Evolutionary conservation across 2,797 vertebrate genomes (phyloP).

Genomic region (Lagodon rhomboides): DNA sequence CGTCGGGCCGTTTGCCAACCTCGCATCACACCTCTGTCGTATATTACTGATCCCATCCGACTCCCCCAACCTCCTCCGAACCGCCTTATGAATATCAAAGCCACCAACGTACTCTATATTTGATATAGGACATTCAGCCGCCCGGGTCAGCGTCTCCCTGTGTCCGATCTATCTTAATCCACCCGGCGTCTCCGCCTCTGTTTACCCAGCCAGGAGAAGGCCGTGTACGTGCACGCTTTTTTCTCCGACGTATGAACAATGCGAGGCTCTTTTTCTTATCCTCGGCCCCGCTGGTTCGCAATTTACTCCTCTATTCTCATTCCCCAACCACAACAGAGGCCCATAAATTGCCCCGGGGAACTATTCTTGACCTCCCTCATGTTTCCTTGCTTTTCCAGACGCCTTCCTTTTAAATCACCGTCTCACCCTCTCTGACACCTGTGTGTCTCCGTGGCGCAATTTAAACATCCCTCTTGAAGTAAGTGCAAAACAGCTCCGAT

Average conservation of each 20-base stretch:
- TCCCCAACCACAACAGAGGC: conserved; percentile 68
- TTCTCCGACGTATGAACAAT: conserved; percentile 42
- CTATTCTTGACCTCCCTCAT: conserved; percentile 66
- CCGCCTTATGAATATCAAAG: conserved; percentile 71
- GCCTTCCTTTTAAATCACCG: conserved; percentile 64
- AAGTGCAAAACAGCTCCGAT: conserved; percentile 42
- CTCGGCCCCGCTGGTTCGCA: conserved; percentile 41
- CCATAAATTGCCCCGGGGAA: conserved; percentile 73
- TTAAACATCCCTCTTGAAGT: conserved; percentile 52
- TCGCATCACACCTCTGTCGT: conserved; percentile 44
- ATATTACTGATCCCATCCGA: conserved; percentile 57
- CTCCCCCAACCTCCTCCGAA: conserved; percentile 38
- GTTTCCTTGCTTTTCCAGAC: conserved; percentile 65
- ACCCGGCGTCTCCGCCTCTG: conserved; percentile 45
- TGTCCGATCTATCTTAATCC: conserved; percentile 68
- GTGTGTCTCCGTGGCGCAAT: conserved; percentile 57
- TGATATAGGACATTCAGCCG: conserved; percentile 41
- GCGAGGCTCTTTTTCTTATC: conserved; percentile 53
- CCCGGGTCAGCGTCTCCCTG: conserved; percentile 54
- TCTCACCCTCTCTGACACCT: conserved; percentile 61
- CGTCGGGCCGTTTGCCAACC: conserved; percentile 36
- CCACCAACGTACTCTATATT: conserved; percentile 41
- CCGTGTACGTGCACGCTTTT: conserved; percentile 31
- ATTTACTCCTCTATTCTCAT: conserved; percentile 74
- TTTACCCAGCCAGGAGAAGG: conserved; percentile 50